phyloP scores from a whole-genome alignment of 2,888 invertebrate species.

The Synanthedon vespiformis region DNA sequence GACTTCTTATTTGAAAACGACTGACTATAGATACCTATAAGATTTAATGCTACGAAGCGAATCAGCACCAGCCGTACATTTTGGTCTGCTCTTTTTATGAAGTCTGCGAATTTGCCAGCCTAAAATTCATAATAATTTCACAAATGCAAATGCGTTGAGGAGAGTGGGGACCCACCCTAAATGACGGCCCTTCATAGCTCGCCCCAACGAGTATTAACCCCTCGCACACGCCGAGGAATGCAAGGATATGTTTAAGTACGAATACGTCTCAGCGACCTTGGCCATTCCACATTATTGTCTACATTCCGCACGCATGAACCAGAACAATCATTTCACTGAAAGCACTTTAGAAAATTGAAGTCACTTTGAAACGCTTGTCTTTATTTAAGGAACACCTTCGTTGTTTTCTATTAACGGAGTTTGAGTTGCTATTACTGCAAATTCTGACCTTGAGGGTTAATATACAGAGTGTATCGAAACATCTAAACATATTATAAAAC shows the following conservation, averaged over 20 bases:
- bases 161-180: conserved; percentile 3
- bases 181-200: conserved; percentile 10
- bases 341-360: conserved; percentile 8
- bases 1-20: no score
- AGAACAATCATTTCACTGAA: conserved; percentile 8
- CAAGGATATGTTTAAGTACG: conserved; percentile 9
- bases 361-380: conserved; percentile 5
- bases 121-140: no score
- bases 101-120: no score
- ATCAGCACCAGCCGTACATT: no score
- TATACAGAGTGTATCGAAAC: no score
- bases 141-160: no score
- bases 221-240: conserved; percentile 11
- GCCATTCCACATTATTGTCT: conserved; percentile 10
- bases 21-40: no score
- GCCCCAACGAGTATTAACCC: conserved; percentile 8
- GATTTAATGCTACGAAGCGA: no score
- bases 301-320: conserved; percentile 12
- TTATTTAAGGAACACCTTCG: conserved; percentile 2
- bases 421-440: no score
- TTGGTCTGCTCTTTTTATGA: no score
- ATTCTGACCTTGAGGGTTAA: no score
- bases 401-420: not conserved
- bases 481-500: no score
- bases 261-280: conserved; percentile 10